Percentiles rank a stretch among this genome's conserved stretches.
Evolutionary conservation across 2,113 vertebrate species (phyloP).

Genomic region (Petroica traversi): DNA sequence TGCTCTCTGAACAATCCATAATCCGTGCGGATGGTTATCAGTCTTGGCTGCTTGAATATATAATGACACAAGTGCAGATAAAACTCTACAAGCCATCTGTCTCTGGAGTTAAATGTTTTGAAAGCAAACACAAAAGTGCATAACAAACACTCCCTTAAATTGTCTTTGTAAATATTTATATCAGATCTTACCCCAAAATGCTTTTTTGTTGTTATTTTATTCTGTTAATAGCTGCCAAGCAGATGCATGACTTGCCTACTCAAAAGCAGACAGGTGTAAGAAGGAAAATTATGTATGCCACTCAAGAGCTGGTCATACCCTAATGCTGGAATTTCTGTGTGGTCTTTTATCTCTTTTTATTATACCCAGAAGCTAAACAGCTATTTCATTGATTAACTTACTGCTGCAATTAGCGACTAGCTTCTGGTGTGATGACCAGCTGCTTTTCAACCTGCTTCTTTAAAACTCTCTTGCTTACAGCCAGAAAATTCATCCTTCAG

Average conservation of each 20-base stretch:
- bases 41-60: slow-evolving; percentile 61
- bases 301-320: not conserved
- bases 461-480: slow-evolving; percentile 22
- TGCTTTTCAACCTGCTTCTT: slow-evolving; percentile 49
- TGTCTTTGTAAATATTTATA: slow-evolving; percentile 67
- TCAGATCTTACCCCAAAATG: slow-evolving; percentile 9
- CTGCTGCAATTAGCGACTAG: slow-evolving; percentile 52
- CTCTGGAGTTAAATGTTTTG: slow-evolving; percentile 65
- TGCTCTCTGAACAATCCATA: slow-evolving; percentile 40
- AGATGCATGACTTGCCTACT: slow-evolving; percentile 11
- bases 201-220: slow-evolving; percentile 46
- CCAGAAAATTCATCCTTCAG: not conserved
- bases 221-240: slow-evolving; percentile 44
- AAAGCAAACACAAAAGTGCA: slow-evolving; percentile 59
- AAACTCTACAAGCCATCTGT: slow-evolving; percentile 65
- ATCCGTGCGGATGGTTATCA: slow-evolving; percentile 32
- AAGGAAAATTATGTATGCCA: not conserved
- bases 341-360: slow-evolving; percentile 56
- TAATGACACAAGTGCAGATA: slow-evolving; percentile 56
- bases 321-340: not conserved
- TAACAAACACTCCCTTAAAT: slow-evolving; percentile 43
- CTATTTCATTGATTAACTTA: slow-evolving; percentile 67
- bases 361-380: slow-evolving; percentile 35
- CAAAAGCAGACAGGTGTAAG: slow-evolving; percentile 30
- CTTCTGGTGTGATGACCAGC: slow-evolving; percentile 43